Percentiles rank a stretch among this genome's conserved stretches.
Conservation (phyloP, 92 coral and sea anemone species). For the Phenganax marumi region DNA sequence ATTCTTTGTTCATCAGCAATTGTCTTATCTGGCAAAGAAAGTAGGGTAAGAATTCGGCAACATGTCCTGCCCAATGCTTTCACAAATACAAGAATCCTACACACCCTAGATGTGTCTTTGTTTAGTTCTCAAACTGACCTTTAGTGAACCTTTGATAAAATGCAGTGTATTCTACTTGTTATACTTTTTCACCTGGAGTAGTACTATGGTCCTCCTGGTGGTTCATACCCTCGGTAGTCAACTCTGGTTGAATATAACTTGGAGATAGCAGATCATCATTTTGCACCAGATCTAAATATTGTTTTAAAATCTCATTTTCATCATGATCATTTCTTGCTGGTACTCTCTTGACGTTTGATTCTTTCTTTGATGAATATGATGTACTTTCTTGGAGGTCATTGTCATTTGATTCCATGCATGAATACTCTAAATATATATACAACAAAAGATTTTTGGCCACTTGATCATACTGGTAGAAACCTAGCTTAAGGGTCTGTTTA, state of each 20-base stretch:
- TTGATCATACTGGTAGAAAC: background rate
- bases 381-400: background rate
- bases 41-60: background rate
- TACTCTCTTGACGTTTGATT: background rate
- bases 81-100: too few species aligned
- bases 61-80: background rate
- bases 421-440: slow-evolving; percentile 16
- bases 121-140: too few species aligned
- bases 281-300: slow-evolving; percentile 23
- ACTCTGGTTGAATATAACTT: background rate
- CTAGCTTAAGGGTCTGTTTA: too few species aligned
- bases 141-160: too few species aligned
- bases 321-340: background rate
- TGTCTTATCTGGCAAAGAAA: background rate
- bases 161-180: too few species aligned
- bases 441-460: background rate
- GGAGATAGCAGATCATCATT: background rate
- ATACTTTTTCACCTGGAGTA: too few species aligned
- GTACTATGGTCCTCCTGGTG: background rate
- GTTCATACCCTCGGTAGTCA: background rate
- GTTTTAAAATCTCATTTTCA: slow-evolving; percentile 32
- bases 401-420: slow-evolving; percentile 17
- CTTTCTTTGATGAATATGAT: background rate
- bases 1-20: slow-evolving; percentile 37
- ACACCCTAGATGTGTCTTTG: too few species aligned